Evolutionary conservation across 2,113 vertebrate genomes (phyloP), one percentile per base, ranked within the genome.

Genomic region (Apodemus speciosus): DNA sequence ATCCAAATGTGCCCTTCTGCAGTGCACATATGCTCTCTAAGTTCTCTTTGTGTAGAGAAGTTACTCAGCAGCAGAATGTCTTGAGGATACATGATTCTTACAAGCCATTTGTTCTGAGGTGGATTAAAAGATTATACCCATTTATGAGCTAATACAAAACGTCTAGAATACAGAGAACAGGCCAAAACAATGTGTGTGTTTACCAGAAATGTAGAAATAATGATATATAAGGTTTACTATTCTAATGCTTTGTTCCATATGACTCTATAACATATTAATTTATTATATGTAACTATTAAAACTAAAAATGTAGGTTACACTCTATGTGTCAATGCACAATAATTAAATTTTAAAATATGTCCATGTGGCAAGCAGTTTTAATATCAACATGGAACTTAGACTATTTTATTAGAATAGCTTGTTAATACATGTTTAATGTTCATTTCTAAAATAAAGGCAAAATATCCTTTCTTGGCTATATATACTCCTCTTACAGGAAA

Each of bases 171-270:
- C 23, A 87, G n/a, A 89, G n/a, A 69, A 91, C 83, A 91, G 60
- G 16, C 66, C 71, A 92, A 46, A 73, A 75, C 16, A 84, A 6
- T 75, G 56, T n/a, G 60, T n/a, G 40, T 72, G 8, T 76, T 84
- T 66, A 14, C 60, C 4, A 8, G 51, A 89, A 90, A 62, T 68
- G 38, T 2, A 69, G 38, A 84, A 76, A 64, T 92, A 53, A 71
- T 85, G 49, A 72, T 43, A 72, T 86, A 81, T 35, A 94, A 95
- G 64, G 5, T 51, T 81, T 90, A 81, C 46, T 71, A 13, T 11
- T 75, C 84, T 60, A 25, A 27, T 77, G 64, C 68, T 73, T 83
- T 62, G 38, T 85, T 76, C 6, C 27, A 71, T 6, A 9, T 14
- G 80, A 43, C 32, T 64, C 72, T 4, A 72, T 64, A 64, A 32